Percentiles rank a stretch among this genome's conserved stretches.
Conservation (phyloP, 2,113 vertebrate species). For the Catharus fuscescens region DNA sequence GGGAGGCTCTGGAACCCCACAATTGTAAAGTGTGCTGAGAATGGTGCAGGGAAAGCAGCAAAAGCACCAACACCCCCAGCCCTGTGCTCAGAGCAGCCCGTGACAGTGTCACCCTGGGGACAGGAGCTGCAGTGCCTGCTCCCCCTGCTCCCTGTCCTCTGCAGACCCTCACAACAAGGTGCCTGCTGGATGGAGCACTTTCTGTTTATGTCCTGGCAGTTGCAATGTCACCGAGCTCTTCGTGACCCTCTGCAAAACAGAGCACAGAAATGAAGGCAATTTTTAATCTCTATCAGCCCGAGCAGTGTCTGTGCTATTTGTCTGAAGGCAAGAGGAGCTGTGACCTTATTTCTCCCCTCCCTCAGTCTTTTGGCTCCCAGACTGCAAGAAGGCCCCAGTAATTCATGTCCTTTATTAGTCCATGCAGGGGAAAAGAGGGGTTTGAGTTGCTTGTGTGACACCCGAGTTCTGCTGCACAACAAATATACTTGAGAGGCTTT, state of each 20-base stretch:
- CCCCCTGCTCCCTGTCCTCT: background rate
- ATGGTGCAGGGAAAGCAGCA: fast-evolving
- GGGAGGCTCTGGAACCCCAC: background rate
- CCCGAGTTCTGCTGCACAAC: background rate
- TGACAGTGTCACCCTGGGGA: background rate
- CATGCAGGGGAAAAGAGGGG: background rate
- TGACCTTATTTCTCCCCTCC: background rate
- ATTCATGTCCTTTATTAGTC: slow-evolving; percentile 17
- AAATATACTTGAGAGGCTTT: slow-evolving; percentile 6
- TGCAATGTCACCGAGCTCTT: background rate
- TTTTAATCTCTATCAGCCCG: background rate
- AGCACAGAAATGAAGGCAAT: background rate
- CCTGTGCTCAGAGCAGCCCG: background rate
- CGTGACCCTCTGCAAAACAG: background rate
- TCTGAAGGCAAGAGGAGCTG: background rate
- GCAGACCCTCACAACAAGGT: background rate
- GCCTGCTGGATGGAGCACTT: background rate
- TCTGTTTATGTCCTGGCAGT: background rate
- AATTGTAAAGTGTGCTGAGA: background rate
- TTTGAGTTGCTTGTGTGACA: slow-evolving; percentile 16
- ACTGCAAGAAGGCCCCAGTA: background rate
- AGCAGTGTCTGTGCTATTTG: background rate
- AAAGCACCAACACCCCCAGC: background rate
- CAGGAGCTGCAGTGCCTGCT: background rate
- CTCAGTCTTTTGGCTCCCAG: background rate